Evolutionary conservation across 1,140 invertebrate species (phyloP), one percentile per base, ranked within the genome.

Genomic region (Drosophila truncata): DNA sequence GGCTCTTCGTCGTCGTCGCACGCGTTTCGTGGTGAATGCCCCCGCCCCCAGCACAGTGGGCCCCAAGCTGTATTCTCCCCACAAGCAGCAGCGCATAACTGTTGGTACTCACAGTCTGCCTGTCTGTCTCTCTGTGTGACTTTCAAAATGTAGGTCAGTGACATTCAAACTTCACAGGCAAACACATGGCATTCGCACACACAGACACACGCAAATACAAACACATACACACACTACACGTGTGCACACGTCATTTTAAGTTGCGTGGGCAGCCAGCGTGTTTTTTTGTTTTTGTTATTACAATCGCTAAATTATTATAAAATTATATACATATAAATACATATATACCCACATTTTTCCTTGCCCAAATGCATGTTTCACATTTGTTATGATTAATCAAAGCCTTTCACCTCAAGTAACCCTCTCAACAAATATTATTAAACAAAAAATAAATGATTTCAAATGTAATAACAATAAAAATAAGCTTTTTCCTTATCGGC

Each of bases 111-210:
- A 77, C 72, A 16, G 31, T 77, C 50, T 59, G 70, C 14, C 44
- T 73, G 78, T 72, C 74, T 82, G 79, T 86, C 74, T 86, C 74
- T 54, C 31, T 73, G 61, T 78, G 71, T 82, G 83, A 82, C 76
- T 87, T 86, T 87, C 74, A 83, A 77, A 78, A 92, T 87, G 61
- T 87, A 88, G 84, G 84, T 91, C 78, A 87, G 88, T 84, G 88
- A 88, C 78, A 83, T 82, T 81, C 83, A 88, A 87, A 91, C 77
- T 82, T 67, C 55, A 23, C 49, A 35, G 11, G 25, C 37, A 71
- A 54, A 71, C 69, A 80, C 75, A 81, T 80, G 72, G 37, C 41
- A 42, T 13, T 35, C 20, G 35, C 55, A 44, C 27, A 44, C 27
- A 29, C 46, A 27, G 23, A 60, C 29, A 54, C 41, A n/a, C n/a